Base-by-base conservation (phyloP, 92 coral and sea anemone species). In the Zoanthus gigantus region DNA sequence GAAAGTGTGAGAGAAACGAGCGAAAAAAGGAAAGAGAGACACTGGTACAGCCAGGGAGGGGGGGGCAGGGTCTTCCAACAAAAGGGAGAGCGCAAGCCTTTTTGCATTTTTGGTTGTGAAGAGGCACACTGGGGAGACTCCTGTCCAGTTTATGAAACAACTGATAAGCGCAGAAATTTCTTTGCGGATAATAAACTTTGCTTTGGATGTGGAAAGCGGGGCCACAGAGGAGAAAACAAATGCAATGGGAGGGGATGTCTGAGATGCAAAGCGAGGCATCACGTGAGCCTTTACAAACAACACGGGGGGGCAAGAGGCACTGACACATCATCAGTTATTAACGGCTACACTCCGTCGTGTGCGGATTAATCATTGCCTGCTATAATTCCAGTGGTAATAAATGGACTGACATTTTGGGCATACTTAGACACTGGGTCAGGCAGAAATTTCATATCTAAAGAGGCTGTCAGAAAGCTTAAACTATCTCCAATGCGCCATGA, bases 391-490 rank as follows among this genome's bases (percentile, higher is more conserved):
- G 84, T 93, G 42, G 32, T 74, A 42, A 76, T 93, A 1, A 10
- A 84, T 28, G 85, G 80, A 6, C 45, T 4, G 2, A 83, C 86
- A 3, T 58, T 89, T 0, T 92, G 90, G 94, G 93, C 94, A 0
- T 92, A 88, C 74, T 83, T 90, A 47, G 95, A 91, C 87, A 86
- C 98, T 0, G 89, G 95, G 3, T 88, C 92, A 0, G 92, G 93
- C 17, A 61, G 91, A 58, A 92, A 94, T 54, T 88, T 92, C 53
- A 76, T 90, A 57, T 88, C 94, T 47, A 50, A 68, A 7, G 89
- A 85, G 10, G 94, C 92, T 0, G 75, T 83, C 8, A 69, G 83
- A 29, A 83, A 56, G 84, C 42, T 0, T 0, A 37, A 37, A 37
- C 42, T 37, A 37, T 37, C 42, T 37, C 42, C 1, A 37, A 37